A percentile compares a stretch with the other conserved stretches of the same genome.
These are phyloP conservation scores for Tinea pellionella DNA, from an alignment of 2,888 invertebrate species.

Conservation along the genomic window DNA sequence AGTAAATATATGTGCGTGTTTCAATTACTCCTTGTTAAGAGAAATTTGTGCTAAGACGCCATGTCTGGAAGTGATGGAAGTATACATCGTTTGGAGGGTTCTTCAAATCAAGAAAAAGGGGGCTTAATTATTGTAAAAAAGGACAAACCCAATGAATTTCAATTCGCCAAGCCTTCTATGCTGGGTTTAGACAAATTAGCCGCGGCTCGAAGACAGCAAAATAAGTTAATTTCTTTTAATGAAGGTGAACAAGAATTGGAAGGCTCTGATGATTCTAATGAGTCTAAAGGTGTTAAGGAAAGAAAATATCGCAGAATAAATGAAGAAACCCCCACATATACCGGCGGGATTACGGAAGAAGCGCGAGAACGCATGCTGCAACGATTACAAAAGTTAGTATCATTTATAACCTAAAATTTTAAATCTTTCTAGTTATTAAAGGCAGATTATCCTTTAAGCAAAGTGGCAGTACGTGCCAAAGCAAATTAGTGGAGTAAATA, in stretches of 20 bases:
- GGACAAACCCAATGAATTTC: conserved; percentile 72
- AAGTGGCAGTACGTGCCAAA: no score
- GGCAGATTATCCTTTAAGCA: background rate
- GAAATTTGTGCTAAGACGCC: no score
- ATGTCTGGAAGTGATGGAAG: conserved; percentile 63
- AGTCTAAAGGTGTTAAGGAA: conserved; percentile 31
- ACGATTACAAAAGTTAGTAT: conserved; percentile 62
- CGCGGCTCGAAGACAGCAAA: conserved; percentile 77
- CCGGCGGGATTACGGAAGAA: conserved; percentile 88
- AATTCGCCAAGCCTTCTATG: conserved; percentile 80
- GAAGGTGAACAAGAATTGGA: conserved; percentile 43
- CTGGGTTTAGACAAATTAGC: conserved; percentile 89
- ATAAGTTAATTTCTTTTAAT: conserved; percentile 76
- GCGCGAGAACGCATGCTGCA: conserved; percentile 80
- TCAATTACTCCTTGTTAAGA: no score
- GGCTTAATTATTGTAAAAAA: conserved; percentile 78
- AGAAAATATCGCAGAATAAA: conserved; percentile 82
- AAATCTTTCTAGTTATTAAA: no score
- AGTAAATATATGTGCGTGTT: no score
- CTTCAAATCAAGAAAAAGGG: conserved; percentile 73
- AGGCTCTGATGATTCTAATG: conserved; percentile 28
- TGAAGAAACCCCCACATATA: conserved; percentile 94
- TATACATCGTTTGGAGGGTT: conserved; percentile 80
- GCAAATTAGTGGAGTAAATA: no score
- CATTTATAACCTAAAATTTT: background rate